phyloP scores from a whole-genome alignment of 2,113 vertebrate genomes.

The Gasterosteus nipponicus region DNA sequence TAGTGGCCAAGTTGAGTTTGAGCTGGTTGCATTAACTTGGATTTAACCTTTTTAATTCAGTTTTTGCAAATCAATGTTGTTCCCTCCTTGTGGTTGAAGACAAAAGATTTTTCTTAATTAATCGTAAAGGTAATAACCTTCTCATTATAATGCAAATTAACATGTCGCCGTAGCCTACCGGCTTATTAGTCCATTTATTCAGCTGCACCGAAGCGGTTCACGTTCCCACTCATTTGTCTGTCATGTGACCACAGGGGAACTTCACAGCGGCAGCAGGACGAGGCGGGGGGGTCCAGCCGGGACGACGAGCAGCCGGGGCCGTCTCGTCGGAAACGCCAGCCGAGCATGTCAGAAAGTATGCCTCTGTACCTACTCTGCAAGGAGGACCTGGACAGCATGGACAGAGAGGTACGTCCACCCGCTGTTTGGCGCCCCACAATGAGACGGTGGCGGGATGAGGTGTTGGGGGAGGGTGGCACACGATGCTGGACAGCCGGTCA shows the following conservation, averaged over 20 bases:
- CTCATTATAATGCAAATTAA: not conserved
- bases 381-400: conserved; percentile 98
- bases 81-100: not conserved
- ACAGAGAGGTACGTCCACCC: conserved; percentile 87
- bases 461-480: too few relatives aligned
- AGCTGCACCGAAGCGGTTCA: too few relatives aligned
- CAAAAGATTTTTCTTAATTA: not conserved
- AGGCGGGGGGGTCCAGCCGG: conserved; percentile 64
- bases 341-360: conserved; percentile 96
- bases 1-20: conserved; percentile 27
- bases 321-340: conserved; percentile 89
- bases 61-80: conserved; percentile 13
- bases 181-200: not conserved
- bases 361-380: conserved; percentile 96
- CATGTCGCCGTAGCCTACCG: too few relatives aligned
- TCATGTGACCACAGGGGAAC: conserved; percentile 83
- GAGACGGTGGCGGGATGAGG: too few relatives aligned
- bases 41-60: conserved; percentile 22
- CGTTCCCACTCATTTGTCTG: not conserved
- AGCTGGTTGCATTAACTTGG: conserved; percentile 37
- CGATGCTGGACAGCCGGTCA: not conserved
- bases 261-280: conserved; percentile 82
- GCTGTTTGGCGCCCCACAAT: too few relatives aligned
- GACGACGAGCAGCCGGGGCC: conserved; percentile 89
- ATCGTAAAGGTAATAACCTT: not conserved